Percentiles rank a stretch among this genome's conserved stretches.
Conservation (phyloP, 1,140 invertebrate species). For the Cotesia chilonis region DNA sequence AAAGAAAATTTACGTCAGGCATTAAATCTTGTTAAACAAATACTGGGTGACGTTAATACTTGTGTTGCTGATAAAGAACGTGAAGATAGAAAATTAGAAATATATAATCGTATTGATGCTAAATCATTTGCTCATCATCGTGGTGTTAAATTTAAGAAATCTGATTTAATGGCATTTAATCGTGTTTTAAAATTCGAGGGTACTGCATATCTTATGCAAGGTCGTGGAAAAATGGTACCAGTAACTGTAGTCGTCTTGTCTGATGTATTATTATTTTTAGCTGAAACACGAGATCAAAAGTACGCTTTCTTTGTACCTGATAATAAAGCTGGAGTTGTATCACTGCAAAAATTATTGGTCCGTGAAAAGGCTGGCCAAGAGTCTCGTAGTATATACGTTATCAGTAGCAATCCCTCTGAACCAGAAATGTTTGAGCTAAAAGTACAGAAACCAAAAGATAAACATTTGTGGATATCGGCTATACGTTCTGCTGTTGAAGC, state of each 20-base stretch:
- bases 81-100: constrained; percentile 88
- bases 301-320: constrained; percentile 87
- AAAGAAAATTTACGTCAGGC: constrained; percentile 78
- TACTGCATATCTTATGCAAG: constrained; percentile 83
- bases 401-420: constrained; percentile 83
- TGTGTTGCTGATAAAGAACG: constrained; percentile 92
- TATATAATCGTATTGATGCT: constrained; percentile 91
- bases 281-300: constrained; percentile 84
- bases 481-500: constrained; percentile 78
- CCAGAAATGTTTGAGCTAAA: constrained; percentile 97
- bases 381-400: constrained; percentile 87
- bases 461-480: constrained; percentile 86
- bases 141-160: constrained; percentile 91
- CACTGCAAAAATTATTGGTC: constrained; percentile 88
- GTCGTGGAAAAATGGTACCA: constrained; percentile 81
- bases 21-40: constrained; percentile 82
- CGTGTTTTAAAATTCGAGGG: constrained; percentile 89
- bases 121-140: constrained; percentile 88
- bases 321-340: constrained; percentile 90
- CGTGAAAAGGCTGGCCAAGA: constrained; percentile 92
- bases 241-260: constrained; percentile 89
- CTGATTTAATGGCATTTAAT: constrained; percentile 86
- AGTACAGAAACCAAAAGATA: constrained; percentile 87
- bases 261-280: constrained; percentile 90
- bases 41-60: constrained; percentile 87